These are phyloP conservation scores for Cavia porcellus DNA, from an alignment of 2,113 vertebrate species.

Conservation along the genomic window DNA sequence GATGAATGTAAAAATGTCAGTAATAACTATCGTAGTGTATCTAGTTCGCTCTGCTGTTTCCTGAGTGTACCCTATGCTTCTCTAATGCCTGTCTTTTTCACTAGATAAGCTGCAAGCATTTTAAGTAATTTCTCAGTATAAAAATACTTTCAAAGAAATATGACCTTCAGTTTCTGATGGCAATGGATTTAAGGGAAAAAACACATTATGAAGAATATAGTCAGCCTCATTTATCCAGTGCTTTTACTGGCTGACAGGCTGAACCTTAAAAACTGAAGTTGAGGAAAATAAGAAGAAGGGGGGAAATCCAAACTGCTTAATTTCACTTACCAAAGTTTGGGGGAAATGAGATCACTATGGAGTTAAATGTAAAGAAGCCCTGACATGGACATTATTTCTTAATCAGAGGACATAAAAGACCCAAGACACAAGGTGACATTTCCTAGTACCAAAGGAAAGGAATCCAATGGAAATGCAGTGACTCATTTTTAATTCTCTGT, in stretches of 20 bases:
- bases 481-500: conserved; percentile 33
- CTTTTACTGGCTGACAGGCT: conserved; percentile 23
- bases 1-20: neutral
- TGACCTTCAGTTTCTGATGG: neutral
- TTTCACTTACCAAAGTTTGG: neutral
- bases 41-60: neutral
- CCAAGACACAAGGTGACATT: neutral
- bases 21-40: no score
- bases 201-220: neutral
- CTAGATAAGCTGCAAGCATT: neutral
- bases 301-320: neutral
- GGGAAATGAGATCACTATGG: neutral
- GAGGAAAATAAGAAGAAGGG: neutral
- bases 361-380: conserved; percentile 28
- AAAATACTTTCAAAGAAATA: conserved; percentile 10
- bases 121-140: conserved; percentile 32
- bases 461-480: neutral
- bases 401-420: neutral
- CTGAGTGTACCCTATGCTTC: neutral
- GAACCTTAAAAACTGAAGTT: conserved; percentile 7
- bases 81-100: conserved; percentile 23
- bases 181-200: neutral
- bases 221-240: neutral
- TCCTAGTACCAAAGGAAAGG: neutral
- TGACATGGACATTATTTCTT: conserved; percentile 29